These are phyloP conservation scores for Scaptomyza reducta DNA, from an alignment of 2,888 invertebrate species.

Conservation along the genomic window DNA sequence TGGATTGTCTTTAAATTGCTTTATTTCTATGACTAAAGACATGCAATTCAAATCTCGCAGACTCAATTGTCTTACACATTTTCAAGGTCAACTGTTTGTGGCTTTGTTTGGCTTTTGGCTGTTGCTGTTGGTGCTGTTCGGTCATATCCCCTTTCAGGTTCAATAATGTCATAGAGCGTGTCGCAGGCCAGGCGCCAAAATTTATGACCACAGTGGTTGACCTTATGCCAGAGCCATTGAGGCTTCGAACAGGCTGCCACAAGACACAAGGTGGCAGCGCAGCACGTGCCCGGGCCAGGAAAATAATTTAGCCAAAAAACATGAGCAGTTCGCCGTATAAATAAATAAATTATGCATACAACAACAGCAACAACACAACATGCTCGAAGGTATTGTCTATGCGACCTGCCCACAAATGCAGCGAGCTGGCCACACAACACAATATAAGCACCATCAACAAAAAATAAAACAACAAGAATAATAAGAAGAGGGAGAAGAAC, in stretches of 20 bases:
- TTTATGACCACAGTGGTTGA: constrained; percentile 72
- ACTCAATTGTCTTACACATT: constrained; percentile 22
- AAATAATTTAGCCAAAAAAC: constrained; percentile 77
- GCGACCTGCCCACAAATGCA: constrained; percentile 68
- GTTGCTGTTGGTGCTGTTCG: constrained; percentile 34
- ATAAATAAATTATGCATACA: constrained; percentile 76
- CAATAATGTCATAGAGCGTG: constrained; percentile 76
- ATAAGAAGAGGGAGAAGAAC: constrained; percentile 27
- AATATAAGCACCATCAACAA: constrained; percentile 19
- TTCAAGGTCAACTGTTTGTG: constrained; percentile 62
- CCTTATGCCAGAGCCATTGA: constrained; percentile 51
- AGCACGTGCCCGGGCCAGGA: constrained; percentile 65
- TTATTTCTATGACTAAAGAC: constrained; percentile 11
- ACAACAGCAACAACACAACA: constrained; percentile 24
- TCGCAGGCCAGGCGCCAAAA: constrained; percentile 73
- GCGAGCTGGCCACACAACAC: constrained; percentile 20
- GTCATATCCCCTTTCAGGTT: constrained; percentile 70
- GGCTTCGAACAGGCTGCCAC: constrained; percentile 22
- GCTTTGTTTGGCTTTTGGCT: constrained; percentile 48
- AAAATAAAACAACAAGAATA: constrained; percentile 16
- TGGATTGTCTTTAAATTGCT: neutral
- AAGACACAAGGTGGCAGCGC: constrained; percentile 12
- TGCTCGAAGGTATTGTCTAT: constrained; percentile 73
- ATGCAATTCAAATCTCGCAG: constrained; percentile 14
- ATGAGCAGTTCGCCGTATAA: constrained; percentile 71